Percentiles rank a stretch among this genome's conserved stretches.
phyloP scores from a whole-genome alignment of 2,113 vertebrate species.

The Balaenoptera acutorostrata region DNA sequence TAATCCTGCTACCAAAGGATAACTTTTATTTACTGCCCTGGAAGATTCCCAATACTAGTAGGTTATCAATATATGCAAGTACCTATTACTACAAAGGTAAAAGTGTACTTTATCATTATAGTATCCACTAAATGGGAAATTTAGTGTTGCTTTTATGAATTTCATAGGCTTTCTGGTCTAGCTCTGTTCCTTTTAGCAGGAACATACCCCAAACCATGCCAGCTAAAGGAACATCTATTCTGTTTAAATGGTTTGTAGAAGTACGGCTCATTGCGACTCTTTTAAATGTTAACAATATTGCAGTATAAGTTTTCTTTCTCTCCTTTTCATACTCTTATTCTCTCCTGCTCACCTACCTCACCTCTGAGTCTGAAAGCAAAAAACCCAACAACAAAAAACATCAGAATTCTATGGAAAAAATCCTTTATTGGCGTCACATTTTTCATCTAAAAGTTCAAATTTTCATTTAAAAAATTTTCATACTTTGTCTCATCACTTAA shows the following conservation, averaged over 20 bases:
- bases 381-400: background rate
- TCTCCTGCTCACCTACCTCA: background rate
- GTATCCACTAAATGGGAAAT: background rate
- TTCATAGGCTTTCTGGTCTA: background rate
- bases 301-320: background rate
- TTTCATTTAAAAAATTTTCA: background rate
- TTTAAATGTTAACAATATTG: background rate
- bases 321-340: background rate
- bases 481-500: background rate
- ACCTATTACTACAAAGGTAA: conserved; percentile 34
- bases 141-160: background rate
- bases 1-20: conserved; percentile 37
- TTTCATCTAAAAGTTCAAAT: background rate
- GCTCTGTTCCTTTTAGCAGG: background rate
- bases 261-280: background rate
- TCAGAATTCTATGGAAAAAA: background rate
- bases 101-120: background rate
- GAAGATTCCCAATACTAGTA: conserved; percentile 15
- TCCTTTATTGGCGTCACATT: background rate
- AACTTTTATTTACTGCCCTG: conserved; percentile 42
- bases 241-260: background rate
- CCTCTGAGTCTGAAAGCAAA: background rate
- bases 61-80: conserved; percentile 53
- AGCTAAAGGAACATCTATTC: background rate
- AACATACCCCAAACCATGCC: background rate